Evolutionary conservation across 2,113 vertebrate genomes (phyloP).

Genomic region (Dunckerocampus dactyliophorus): DNA sequence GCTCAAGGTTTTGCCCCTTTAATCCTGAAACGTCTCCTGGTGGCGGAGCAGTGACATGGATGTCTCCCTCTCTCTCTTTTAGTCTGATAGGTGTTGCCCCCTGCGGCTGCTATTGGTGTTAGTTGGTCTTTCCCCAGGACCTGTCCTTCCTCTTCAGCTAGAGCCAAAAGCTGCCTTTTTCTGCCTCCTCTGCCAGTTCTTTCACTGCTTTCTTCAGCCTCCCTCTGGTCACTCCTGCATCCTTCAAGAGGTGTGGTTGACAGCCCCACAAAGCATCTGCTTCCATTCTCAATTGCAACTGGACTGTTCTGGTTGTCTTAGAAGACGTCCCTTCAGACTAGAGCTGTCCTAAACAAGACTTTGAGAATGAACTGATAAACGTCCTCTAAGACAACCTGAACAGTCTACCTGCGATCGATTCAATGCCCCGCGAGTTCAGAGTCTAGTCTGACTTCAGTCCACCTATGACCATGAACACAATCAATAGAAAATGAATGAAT

Average conservation of each 20-base stretch:
- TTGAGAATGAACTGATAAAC: too few relatives aligned
- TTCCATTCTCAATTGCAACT: background rate
- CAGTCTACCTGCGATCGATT: too few relatives aligned
- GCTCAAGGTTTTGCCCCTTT: background rate
- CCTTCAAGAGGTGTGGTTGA: background rate
- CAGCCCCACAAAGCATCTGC: background rate
- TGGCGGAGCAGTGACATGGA: background rate
- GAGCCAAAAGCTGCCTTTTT: constrained; percentile 1
- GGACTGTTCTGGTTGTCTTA: too few relatives aligned
- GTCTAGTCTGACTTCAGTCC: too few relatives aligned
- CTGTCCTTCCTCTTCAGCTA: background rate
- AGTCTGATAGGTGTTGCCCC: background rate
- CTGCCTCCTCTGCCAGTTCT: background rate
- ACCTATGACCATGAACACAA: too few relatives aligned
- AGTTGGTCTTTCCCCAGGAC: background rate
- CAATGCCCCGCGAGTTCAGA: too few relatives aligned
- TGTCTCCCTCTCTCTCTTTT: too few relatives aligned
- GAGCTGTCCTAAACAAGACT: too few relatives aligned
- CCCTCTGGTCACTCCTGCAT: background rate
- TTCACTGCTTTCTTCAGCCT: background rate
- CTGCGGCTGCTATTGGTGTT: background rate
- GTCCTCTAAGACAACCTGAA: too few relatives aligned
- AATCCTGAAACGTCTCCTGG: background rate
- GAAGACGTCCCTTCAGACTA: too few relatives aligned
- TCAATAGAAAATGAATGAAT: too few relatives aligned